A percentile compares a stretch with the other conserved stretches of the same genome.
Evolutionary conservation across 2,113 vertebrate genomes (phyloP).

Genomic region (Gorsachius goisagi): DNA sequence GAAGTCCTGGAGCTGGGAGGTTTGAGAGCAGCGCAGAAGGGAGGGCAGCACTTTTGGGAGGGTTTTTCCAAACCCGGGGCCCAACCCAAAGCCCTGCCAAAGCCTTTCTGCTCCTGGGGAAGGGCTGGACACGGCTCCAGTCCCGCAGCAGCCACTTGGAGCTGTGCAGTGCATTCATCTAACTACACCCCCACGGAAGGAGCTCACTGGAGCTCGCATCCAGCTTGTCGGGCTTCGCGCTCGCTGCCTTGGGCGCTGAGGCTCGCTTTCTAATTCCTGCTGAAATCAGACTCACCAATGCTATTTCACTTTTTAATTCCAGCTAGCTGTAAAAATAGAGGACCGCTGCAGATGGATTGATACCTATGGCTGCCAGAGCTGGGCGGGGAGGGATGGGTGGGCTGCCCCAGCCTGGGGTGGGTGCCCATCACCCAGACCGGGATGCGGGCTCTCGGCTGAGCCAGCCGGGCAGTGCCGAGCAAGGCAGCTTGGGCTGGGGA

Average conservation of each 20-base stretch:
- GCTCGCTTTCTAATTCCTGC: neutral
- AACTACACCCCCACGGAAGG: neutral
- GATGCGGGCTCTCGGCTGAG: rapidly evolving
- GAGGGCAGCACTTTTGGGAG: neutral
- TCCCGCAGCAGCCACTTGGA: rapidly evolving
- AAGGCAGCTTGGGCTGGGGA: neutral
- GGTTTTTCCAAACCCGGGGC: neutral
- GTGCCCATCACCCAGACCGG: neutral
- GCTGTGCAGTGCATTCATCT: neutral
- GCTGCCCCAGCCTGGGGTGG: neutral
- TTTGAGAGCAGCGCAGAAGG: neutral
- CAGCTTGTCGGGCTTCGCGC: rapidly evolving
- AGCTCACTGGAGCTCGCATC: neutral
- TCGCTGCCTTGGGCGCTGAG: neutral
- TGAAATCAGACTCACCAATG: neutral
- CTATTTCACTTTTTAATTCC: neutral
- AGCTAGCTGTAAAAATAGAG: neutral
- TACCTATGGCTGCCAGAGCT: rapidly evolving
- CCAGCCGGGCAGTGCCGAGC: rapidly evolving
- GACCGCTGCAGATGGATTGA: neutral
- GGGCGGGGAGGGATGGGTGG: neutral
- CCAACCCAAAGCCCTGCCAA: neutral
- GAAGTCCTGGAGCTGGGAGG: neutral
- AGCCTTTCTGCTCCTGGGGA: neutral
- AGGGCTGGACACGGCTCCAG: neutral